Evolutionary conservation across 2,113 vertebrate genomes (phyloP).

Genomic region (Sylvilagus bachmani): DNA sequence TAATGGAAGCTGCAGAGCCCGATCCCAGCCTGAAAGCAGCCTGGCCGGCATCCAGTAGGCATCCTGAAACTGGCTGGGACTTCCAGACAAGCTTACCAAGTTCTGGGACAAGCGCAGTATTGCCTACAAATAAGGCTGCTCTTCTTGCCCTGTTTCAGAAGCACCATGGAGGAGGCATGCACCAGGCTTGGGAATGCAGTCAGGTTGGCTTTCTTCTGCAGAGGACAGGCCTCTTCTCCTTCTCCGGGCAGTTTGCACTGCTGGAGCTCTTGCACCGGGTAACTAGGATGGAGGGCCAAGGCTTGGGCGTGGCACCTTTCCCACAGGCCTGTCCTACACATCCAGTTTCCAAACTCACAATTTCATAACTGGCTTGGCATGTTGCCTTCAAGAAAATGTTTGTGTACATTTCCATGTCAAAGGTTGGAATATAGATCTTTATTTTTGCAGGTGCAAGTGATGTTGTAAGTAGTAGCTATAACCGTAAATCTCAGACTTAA

Average conservation of each 20-base stretch:
- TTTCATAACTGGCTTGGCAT: neutral
- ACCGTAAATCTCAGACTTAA: neutral
- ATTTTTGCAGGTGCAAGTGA: neutral
- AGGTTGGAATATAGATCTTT: neutral
- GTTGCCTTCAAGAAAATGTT: neutral
- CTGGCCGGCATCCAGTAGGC: neutral
- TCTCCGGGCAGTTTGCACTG: neutral
- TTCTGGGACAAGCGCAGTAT: neutral
- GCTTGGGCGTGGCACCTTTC: neutral
- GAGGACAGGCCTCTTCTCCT: neutral
- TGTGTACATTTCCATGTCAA: neutral
- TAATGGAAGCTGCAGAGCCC: neutral
- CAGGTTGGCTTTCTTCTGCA: neutral
- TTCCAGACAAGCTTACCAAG: neutral
- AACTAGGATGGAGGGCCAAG: neutral
- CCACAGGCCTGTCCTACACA: neutral
- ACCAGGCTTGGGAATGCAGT: neutral
- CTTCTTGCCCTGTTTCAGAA: neutral
- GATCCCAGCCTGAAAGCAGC: neutral
- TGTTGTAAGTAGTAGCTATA: neutral
- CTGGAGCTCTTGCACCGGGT: neutral
- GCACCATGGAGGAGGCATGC: too few relatives aligned
- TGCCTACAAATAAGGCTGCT: neutral
- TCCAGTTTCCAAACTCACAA: neutral
- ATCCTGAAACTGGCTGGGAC: neutral